Evolutionary conservation across 1,140 invertebrate genomes (phyloP), one percentile per base, ranked within the genome.

Genomic region (Leptopilina boulardi): DNA sequence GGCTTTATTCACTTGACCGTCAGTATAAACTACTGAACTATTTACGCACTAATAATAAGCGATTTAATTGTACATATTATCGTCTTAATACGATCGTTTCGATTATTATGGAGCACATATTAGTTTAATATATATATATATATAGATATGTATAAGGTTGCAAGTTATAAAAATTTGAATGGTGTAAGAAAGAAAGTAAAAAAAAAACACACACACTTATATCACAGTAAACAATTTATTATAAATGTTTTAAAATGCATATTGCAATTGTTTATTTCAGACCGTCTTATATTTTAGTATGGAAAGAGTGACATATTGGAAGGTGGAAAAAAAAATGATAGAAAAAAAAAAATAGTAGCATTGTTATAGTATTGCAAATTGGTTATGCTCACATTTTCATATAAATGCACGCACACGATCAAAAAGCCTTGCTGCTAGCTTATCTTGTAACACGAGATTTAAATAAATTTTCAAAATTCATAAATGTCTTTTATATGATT

Each of bases 371-470:
- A 70, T 42, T 70, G 34, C 42, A 42, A 4, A 47, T 19, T 18
- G 18, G 74, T 66, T 75, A 44, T 42, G 56, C 56, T 75, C 56
- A 34, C 74, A 23, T 15, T 70, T 75, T 34, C 15, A 44, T 13
- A 72, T 73, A 82, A 81, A 76, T 82, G 80, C 82, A 85, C 83
- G 76, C 84, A 77, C 84, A 84, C 82, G 80, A 83, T 82, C 72
- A 75, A 83, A n/a, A n/a, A 83, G 80, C 82, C 82, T 84, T 84
- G 83, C 80, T 82, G 79, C 80, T 86, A 86, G 82, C 82, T 87
- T 85, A 86, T 83, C 77, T 85, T 87, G 85, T 87, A 87, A 87
- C 82, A 83, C 76, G 77, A 86, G 73, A 77, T 83, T 85, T 81
- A 71, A 87, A 86, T 85, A 86, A 87, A 87, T 41, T 81, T 38